These are phyloP conservation scores for Lordiphosa clarofinis DNA, from an alignment of 1,140 invertebrate species.

Conservation along the genomic window DNA sequence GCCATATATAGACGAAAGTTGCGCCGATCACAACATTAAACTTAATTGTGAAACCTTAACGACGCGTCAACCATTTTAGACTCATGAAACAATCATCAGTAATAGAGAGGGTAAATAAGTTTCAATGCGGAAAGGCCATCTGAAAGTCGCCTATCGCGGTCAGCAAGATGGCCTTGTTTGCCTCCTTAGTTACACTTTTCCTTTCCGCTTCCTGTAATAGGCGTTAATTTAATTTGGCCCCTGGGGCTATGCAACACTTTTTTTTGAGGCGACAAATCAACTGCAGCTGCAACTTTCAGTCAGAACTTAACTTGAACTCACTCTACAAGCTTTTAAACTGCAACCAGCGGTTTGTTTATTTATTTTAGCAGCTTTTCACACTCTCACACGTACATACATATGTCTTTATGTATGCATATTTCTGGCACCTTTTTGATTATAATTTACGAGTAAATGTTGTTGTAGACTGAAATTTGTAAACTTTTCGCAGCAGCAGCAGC, in stretches of 20 bases:
- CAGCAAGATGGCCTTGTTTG: too few species aligned
- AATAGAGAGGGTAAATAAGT: too few species aligned
- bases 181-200: neutral
- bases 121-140: too few species aligned
- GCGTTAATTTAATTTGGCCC: slow-evolving; percentile 9
- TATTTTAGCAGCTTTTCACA: slow-evolving; percentile 59
- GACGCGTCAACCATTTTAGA: too few species aligned
- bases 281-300: slow-evolving; percentile 20
- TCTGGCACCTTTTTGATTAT: slow-evolving; percentile 74
- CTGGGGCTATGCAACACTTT: slow-evolving; percentile 20
- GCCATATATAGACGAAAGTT: too few species aligned
- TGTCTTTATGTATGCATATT: slow-evolving; percentile 10
- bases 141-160: too few species aligned
- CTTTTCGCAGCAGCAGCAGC: slow-evolving; percentile 41
- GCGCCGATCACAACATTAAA: too few species aligned
- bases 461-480: slow-evolving; percentile 59
- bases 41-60: too few species aligned
- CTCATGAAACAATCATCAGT: too few species aligned
- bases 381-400: slow-evolving; percentile 24
- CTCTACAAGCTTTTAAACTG: slow-evolving; percentile 50
- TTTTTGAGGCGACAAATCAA: slow-evolving; percentile 34
- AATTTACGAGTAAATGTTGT: slow-evolving; percentile 74
- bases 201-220: neutral
- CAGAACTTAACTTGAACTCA: slow-evolving; percentile 21
- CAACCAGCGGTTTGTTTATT: slow-evolving; percentile 57